These are phyloP conservation scores for Sturnira hondurensis DNA, from an alignment of 2,113 vertebrate species.

Conservation along the genomic window DNA sequence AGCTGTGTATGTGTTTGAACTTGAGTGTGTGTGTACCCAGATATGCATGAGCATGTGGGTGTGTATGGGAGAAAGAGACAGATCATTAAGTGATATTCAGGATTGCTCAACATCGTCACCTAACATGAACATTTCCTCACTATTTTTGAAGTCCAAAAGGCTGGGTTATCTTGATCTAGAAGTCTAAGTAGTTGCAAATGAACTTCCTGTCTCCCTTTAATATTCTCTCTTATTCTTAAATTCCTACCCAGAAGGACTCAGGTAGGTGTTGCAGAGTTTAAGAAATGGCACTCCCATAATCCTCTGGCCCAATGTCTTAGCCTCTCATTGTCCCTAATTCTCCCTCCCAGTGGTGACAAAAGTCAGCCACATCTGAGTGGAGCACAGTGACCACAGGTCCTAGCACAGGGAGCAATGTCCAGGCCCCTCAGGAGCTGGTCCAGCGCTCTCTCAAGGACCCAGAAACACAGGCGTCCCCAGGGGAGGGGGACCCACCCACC, in stretches of 20 bases:
- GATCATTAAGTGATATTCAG: not conserved
- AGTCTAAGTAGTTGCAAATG: not conserved
- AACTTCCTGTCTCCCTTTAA: not conserved
- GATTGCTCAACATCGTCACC: not conserved
- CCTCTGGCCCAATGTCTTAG: not conserved
- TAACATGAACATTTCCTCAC: not conserved
- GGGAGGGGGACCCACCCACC: not conserved
- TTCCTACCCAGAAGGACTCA: not conserved
- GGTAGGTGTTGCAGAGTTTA: not conserved
- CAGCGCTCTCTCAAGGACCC: not conserved
- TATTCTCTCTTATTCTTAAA: not conserved
- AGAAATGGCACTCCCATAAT: not conserved
- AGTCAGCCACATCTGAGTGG: not conserved
- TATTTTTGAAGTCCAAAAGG: not conserved
- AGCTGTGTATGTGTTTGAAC: not conserved
- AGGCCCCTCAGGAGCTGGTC: not conserved
- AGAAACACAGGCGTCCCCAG: not conserved
- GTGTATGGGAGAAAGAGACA: not conserved
- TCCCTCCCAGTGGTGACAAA: not conserved
- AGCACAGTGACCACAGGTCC: not conserved
- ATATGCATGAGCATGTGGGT: not conserved
- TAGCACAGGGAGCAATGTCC: not conserved
- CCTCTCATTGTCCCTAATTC: not conserved
- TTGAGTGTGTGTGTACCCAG: not conserved
- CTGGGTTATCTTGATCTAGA: not conserved